Percentiles rank a stretch among this genome's conserved stretches.
Evolutionary conservation across 1,140 invertebrate species (phyloP).

Genomic region (Zaprionus davidi): DNA sequence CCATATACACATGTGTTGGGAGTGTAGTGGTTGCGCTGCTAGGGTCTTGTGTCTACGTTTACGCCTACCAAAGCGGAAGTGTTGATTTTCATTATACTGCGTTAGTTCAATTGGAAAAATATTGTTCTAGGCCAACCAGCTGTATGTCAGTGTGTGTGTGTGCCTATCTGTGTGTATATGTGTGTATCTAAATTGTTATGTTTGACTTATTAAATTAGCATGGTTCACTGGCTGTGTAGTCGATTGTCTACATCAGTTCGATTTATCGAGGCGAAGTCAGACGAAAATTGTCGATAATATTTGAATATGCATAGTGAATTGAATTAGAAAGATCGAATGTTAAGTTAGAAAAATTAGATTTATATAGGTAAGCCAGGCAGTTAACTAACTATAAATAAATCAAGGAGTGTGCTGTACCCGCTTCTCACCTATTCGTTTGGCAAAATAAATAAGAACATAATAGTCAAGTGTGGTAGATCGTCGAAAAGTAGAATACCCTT

Average conservation of each 20-base stretch:
- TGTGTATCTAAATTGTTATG: constrained; percentile 11
- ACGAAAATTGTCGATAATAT: constrained; percentile 70
- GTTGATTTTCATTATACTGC: constrained; percentile 68
- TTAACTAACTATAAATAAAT: neutral
- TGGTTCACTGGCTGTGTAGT: constrained; percentile 53
- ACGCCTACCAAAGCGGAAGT: constrained; percentile 51
- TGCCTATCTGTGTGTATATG: constrained; percentile 7
- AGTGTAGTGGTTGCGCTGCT: constrained; percentile 13
- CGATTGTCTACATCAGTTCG: constrained; percentile 27
- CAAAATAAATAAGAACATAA: too few species aligned
- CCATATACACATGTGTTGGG: constrained; percentile 23
- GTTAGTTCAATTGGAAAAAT: constrained; percentile 72
- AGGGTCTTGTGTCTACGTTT: constrained; percentile 20
- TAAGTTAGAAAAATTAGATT: neutral
- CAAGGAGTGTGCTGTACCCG: too few species aligned
- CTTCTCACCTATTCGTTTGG: too few species aligned
- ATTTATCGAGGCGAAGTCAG: constrained; percentile 61
- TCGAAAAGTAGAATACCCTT: too few species aligned
- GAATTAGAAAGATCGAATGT: constrained; percentile 28
- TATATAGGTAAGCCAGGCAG: neutral
- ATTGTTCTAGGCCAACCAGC: constrained; percentile 37
- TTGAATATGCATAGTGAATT: constrained; percentile 43
- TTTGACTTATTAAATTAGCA: constrained; percentile 75
- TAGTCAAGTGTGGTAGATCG: too few species aligned
- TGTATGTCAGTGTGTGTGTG: neutral